Evolutionary conservation across 2,888 invertebrate genomes (phyloP).

Genomic region (Oligia fasciuncula): DNA sequence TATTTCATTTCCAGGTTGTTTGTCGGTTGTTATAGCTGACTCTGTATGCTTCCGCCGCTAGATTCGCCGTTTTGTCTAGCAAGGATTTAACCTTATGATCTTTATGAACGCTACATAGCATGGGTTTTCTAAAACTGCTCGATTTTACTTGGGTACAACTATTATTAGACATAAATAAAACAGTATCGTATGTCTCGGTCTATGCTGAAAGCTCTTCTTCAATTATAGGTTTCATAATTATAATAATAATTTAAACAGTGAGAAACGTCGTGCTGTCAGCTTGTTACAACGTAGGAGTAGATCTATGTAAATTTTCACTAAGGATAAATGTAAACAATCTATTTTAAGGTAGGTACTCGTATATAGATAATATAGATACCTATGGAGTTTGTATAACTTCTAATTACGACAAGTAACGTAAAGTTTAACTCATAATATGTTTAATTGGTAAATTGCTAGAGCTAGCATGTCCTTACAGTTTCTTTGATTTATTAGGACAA

Average conservation of each 20-base stretch:
- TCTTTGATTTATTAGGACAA: conserved; percentile 13
- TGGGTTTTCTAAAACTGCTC: neutral
- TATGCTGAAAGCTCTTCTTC: neutral
- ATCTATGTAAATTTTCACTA: neutral
- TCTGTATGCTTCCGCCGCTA: neutral
- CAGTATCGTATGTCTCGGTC: neutral
- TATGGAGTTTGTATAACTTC: neutral
- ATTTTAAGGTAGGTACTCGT: conserved; percentile 7
- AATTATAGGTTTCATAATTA: neutral
- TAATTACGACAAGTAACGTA: neutral
- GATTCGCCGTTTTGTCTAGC: neutral
- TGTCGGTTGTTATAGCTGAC: neutral
- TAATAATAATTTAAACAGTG: neutral
- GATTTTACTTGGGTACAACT: neutral
- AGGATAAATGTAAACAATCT: neutral
- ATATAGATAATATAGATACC: no score
- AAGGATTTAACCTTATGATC: neutral
- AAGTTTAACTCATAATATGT: neutral
- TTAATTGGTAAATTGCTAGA: neutral
- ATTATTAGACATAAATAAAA: neutral
- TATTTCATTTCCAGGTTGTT: conserved; percentile 25
- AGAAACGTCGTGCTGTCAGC: no score
- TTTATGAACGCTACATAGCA: neutral
- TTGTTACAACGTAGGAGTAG: neutral
- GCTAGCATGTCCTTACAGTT: conserved; percentile 7